These are phyloP conservation scores for Huso huso DNA, from an alignment of 2,797 vertebrate species.

Conservation along the genomic window DNA sequence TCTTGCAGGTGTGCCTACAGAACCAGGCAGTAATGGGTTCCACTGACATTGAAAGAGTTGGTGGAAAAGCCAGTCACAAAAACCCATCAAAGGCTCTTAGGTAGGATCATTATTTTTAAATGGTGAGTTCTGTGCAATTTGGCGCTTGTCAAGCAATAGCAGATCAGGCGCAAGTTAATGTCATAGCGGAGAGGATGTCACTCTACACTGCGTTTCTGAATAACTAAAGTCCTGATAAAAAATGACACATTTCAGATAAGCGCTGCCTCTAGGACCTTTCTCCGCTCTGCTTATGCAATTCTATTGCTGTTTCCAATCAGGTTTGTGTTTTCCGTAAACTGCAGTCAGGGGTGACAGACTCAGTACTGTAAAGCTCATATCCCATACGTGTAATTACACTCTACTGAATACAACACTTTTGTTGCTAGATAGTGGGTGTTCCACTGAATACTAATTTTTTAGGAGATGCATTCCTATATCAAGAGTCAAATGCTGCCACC, in stretches of 20 bases:
- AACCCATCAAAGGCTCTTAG: conserved; percentile 37
- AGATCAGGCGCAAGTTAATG: conserved; percentile 24
- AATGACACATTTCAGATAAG: conserved; percentile 58
- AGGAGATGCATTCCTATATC: neutral
- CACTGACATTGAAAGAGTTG: conserved; percentile 18
- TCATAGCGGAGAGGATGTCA: conserved; percentile 20
- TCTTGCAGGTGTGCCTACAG: no score
- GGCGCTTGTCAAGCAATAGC: conserved; percentile 48
- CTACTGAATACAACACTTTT: neutral
- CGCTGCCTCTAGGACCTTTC: conserved; percentile 22
- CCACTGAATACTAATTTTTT: neutral
- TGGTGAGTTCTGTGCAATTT: conserved; percentile 42
- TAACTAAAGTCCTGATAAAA: conserved; percentile 61
- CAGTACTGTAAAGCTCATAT: conserved; percentile 41
- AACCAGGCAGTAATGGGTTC: no score
- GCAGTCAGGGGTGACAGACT: conserved; percentile 67
- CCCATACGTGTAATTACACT: conserved; percentile 25
- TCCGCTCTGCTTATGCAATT: conserved; percentile 42
- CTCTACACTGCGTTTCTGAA: conserved; percentile 48
- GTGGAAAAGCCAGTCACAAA: conserved; percentile 39
- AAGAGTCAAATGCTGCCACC: neutral
- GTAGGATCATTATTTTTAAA: conserved; percentile 44
- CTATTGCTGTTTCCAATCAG: conserved; percentile 40
- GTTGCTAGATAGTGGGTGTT: neutral
- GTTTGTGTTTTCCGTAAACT: conserved; percentile 41